phyloP scores from a whole-genome alignment of 2,113 vertebrate genomes.

The Phylloscopus trochiloides region DNA sequence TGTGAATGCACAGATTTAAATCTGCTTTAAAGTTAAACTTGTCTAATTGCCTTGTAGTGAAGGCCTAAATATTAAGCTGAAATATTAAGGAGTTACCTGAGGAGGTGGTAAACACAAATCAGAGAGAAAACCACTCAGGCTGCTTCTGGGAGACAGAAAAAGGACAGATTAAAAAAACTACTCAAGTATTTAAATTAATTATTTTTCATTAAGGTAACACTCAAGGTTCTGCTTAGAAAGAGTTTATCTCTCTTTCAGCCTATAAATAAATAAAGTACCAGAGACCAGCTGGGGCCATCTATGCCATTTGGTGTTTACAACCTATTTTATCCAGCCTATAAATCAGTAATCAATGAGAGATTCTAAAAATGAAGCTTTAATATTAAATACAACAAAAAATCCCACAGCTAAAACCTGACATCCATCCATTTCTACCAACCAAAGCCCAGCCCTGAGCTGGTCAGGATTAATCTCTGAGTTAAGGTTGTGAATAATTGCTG shows the following conservation, averaged over 20 bases:
- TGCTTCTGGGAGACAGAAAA: background rate
- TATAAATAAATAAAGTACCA: background rate
- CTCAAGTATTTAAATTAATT: background rate
- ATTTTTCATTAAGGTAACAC: background rate
- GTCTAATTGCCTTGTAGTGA: background rate
- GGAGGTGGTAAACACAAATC: background rate
- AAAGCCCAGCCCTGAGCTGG: background rate
- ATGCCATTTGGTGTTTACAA: background rate
- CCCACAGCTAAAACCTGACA: background rate
- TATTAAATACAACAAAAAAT: background rate
- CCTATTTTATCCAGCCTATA: rapidly evolving
- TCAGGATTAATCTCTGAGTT: background rate
- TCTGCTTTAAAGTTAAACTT: background rate
- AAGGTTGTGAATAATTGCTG: background rate
- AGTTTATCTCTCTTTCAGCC: background rate
- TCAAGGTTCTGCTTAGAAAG: background rate
- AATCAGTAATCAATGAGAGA: background rate
- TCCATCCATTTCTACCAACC: background rate
- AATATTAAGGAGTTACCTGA: background rate
- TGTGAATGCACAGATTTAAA: background rate
- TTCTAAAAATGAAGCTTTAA: background rate
- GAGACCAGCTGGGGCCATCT: background rate
- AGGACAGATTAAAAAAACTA: background rate
- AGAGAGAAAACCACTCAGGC: background rate
- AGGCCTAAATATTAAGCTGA: background rate